Conservation (phyloP, 2,888 invertebrate genomes). For the Cremastinae sp. region DNA sequence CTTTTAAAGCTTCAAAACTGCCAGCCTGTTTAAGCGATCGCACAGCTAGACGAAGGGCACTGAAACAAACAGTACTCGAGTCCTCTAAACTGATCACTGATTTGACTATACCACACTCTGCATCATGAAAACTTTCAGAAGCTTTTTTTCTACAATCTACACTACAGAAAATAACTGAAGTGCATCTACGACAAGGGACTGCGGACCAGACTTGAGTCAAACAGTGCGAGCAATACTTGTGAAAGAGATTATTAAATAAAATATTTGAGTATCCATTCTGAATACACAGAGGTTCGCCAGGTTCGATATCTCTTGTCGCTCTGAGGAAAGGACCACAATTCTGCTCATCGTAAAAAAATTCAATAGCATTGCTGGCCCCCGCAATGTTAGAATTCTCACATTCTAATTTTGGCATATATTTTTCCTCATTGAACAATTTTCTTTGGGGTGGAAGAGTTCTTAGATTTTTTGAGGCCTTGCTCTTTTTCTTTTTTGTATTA, state of each 20-base stretch:
- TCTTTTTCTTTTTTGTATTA: no score
- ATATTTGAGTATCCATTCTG: constrained; percentile 88
- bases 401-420: constrained; percentile 36
- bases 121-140: constrained; percentile 86
- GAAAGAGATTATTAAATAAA: constrained; percentile 81
- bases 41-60: constrained; percentile 85
- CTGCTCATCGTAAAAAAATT: constrained; percentile 82
- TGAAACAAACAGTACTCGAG: constrained; percentile 86
- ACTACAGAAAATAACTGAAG: constrained; percentile 86
- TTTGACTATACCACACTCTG: constrained; percentile 88
- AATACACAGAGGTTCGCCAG: constrained; percentile 88
- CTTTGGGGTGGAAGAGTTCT: no score
- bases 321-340: constrained; percentile 87
- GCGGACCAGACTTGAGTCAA: constrained; percentile 83
- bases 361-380: constrained; percentile 84
- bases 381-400: constrained; percentile 78
- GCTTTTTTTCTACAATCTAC: constrained; percentile 84
- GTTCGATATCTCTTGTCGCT: constrained; percentile 85
- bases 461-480: no score
- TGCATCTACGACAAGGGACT: constrained; percentile 85
- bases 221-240: constrained; percentile 87
- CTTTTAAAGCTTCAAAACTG: constrained; percentile 77
- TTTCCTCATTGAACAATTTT: constrained; percentile 52
- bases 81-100: constrained; percentile 83
- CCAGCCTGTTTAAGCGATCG: constrained; percentile 79